These are phyloP conservation scores for Phrynocephalus forsythii DNA, from an alignment of 2,797 vertebrate genomes.

Conservation along the genomic window DNA sequence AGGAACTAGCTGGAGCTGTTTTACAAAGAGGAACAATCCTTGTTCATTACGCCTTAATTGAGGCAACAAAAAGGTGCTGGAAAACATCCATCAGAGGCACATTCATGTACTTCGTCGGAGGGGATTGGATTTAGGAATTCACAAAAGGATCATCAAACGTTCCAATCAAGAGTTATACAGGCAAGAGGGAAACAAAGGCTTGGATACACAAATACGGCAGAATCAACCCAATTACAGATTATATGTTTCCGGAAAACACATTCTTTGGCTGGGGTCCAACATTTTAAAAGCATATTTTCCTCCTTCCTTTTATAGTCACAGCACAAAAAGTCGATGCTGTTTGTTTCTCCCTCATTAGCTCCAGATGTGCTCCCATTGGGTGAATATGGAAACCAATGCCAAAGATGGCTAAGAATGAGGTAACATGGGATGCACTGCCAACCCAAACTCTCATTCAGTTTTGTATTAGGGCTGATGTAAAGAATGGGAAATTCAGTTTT, in stretches of 20 bases:
- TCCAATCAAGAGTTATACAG: constrained; percentile 81
- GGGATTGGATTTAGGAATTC: constrained; percentile 79
- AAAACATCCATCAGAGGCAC: constrained; percentile 82
- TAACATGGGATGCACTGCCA: neutral
- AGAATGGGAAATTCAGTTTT: neutral
- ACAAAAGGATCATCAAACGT: constrained; percentile 79
- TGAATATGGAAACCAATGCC: neutral
- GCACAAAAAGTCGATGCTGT: constrained; percentile 36
- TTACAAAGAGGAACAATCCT: constrained; percentile 84
- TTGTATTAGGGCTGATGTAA: neutral
- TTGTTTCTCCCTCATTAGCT: constrained; percentile 41
- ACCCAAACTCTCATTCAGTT: neutral
- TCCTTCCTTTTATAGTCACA: constrained; percentile 49
- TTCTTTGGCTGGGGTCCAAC: constrained; percentile 70
- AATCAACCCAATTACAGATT: constrained; percentile 82
- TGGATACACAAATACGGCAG: constrained; percentile 73
- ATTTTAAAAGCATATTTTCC: constrained; percentile 65
- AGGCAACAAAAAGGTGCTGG: constrained; percentile 81
- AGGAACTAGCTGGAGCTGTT: constrained; percentile 76
- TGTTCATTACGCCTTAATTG: constrained; percentile 84
- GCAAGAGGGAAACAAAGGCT: constrained; percentile 79
- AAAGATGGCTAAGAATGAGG: constrained; percentile 34
- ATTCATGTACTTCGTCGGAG: constrained; percentile 75
- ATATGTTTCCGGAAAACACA: constrained; percentile 71
- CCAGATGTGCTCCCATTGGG: neutral